These are phyloP conservation scores for Calephelis perditalis DNA, from an alignment of 2,888 invertebrate genomes.

Conservation along the genomic window DNA sequence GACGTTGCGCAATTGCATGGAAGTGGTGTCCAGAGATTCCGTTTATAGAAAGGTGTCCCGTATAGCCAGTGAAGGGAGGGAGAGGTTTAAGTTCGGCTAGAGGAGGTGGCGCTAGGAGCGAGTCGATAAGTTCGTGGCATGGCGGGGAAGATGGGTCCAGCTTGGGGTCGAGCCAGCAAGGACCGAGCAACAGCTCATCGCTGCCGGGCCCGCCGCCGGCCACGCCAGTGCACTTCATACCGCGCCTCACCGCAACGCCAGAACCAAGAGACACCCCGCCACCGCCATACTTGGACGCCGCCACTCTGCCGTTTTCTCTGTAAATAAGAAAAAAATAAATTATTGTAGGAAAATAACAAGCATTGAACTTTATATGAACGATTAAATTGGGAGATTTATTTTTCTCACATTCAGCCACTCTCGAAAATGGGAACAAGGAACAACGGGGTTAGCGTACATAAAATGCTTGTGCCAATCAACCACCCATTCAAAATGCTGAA, in stretches of 20 bases:
- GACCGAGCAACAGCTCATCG: slow-evolving; percentile 84
- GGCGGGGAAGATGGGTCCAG: slow-evolving; percentile 65
- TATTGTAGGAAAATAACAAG: background rate
- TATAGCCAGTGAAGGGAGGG: slow-evolving; percentile 92
- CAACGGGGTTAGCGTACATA: no score
- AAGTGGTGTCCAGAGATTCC: slow-evolving; percentile 93
- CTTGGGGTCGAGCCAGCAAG: slow-evolving; percentile 84
- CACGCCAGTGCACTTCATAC: slow-evolving; percentile 79
- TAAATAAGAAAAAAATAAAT: slow-evolving; percentile 39
- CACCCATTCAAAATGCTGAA: background rate
- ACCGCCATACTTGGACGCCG: slow-evolving; percentile 28
- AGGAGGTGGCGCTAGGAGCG: slow-evolving; percentile 80
- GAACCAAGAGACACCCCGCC: slow-evolving; percentile 66
- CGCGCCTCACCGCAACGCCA: slow-evolving; percentile 65
- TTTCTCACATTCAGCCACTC: no score
- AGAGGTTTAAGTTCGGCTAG: slow-evolving; percentile 89
- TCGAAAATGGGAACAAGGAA: no score
- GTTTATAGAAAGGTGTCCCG: slow-evolving; percentile 91
- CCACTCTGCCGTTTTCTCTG: slow-evolving; percentile 47
- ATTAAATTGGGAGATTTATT: no score
- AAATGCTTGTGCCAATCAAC: no score
- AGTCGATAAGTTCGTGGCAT: slow-evolving; percentile 84
- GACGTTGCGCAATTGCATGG: slow-evolving; percentile 88
- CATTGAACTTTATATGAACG: no score
- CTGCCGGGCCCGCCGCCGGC: slow-evolving; percentile 71